Percentiles rank a stretch among this genome's conserved stretches.
These are phyloP conservation scores for Trogon surrucura DNA, from an alignment of 2,113 vertebrate genomes.

Conservation along the genomic window DNA sequence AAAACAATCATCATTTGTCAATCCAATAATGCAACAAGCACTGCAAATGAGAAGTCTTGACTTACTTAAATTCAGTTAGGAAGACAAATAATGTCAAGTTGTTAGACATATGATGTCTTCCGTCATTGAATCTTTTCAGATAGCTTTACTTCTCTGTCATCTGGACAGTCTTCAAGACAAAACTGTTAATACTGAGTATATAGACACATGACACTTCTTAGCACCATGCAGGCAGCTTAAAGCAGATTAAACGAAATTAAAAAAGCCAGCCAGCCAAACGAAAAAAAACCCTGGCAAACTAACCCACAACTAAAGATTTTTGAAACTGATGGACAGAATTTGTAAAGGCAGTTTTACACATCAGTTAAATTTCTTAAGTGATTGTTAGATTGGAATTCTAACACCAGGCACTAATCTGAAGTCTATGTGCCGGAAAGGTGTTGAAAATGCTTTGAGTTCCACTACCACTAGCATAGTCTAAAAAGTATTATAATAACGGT, in stretches of 20 bases:
- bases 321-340: not conserved
- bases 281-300: not conserved
- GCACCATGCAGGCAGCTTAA: not conserved
- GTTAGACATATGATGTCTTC: not conserved
- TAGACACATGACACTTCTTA: not conserved
- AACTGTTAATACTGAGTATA: not conserved
- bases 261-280: not conserved
- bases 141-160: not conserved
- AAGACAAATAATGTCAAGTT: not conserved
- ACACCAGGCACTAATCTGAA: not conserved
- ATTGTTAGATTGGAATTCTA: not conserved
- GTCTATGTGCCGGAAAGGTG: not conserved
- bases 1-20: not conserved
- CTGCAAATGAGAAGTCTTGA: not conserved
- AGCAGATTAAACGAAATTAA: not conserved
- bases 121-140: not conserved
- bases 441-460: not conserved
- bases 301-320: not conserved
- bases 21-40: not conserved
- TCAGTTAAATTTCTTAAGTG: not conserved
- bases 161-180: not conserved
- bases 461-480: not conserved
- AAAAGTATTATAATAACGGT: not conserved
- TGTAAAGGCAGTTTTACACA: not conserved
- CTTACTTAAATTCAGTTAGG: not conserved